Evolutionary conservation across 2,888 invertebrate genomes (phyloP).

Genomic region (Pseudococcus jackbeardsleyi): DNA sequence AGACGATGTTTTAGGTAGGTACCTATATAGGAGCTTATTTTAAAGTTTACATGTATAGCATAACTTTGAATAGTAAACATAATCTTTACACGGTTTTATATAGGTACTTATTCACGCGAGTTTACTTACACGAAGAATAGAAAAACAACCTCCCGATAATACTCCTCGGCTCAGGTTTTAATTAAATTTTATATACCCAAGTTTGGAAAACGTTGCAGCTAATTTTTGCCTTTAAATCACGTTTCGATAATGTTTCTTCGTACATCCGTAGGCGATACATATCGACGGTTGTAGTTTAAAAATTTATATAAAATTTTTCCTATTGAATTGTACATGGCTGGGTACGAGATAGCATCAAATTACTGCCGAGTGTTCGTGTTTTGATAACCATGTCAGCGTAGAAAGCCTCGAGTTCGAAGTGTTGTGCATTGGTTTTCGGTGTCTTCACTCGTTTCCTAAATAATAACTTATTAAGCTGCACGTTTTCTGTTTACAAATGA

Average conservation of each 20-base stretch:
- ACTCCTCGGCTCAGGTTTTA: conserved; percentile 26
- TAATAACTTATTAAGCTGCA: neutral
- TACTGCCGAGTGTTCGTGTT: neutral
- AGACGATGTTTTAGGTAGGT: neutral
- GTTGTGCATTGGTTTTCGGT: neutral
- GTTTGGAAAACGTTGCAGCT: neutral
- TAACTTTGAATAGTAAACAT: conserved; percentile 60
- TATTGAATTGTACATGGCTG: neutral
- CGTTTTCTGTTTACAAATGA: too few relatives aligned
- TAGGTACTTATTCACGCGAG: conserved; percentile 4
- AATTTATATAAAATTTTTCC: neutral
- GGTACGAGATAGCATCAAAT: neutral
- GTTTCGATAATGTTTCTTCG: conserved; percentile 26
- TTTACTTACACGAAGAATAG: conserved; percentile 26
- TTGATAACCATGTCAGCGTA: neutral
- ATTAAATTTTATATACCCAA: conserved; percentile 46
- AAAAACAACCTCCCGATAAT: conserved; percentile 21
- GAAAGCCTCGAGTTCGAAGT: neutral
- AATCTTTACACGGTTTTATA: conserved; percentile 61
- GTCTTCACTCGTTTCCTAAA: neutral
- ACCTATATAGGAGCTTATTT: conserved; percentile 24
- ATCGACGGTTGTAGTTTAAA: neutral
- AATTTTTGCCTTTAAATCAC: conserved; percentile 14
- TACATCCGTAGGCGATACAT: neutral
- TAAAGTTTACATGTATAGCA: neutral